Evolutionary conservation across 2,113 vertebrate genomes (phyloP).

Genomic region (Silurus asotus): DNA sequence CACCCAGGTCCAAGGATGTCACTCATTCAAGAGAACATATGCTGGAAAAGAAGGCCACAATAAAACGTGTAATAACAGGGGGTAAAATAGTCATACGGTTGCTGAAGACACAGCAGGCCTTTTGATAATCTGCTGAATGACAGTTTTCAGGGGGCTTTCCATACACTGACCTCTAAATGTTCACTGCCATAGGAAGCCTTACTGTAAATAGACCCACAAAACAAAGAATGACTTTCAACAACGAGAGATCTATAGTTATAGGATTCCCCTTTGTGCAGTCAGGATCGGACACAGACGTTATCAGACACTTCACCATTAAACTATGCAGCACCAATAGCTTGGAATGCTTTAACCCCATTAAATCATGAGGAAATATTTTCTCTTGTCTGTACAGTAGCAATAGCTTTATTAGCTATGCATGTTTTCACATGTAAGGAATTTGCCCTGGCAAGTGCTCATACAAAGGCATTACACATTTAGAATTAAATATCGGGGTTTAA

Average conservation of each 20-base stretch:
- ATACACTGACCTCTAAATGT: slow-evolving; percentile 40
- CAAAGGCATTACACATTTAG: not conserved
- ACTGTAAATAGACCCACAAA: slow-evolving; percentile 20
- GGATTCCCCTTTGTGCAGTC: slow-evolving; percentile 38
- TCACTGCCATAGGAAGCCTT: slow-evolving; percentile 14
- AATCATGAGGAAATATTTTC: slow-evolving; percentile 47
- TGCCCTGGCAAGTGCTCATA: not conserved
- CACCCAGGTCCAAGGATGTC: slow-evolving; percentile 65
- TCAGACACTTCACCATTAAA: slow-evolving; percentile 40
- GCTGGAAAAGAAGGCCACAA: slow-evolving; percentile 28
- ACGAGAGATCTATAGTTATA: slow-evolving; percentile 14
- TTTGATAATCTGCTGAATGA: slow-evolving; percentile 59
- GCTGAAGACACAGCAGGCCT: slow-evolving; percentile 53
- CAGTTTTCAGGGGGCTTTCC: slow-evolving; percentile 19
- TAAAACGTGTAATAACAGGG: slow-evolving; percentile 57
- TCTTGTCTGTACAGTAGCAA: slow-evolving; percentile 29
- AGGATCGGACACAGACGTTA: slow-evolving; percentile 19
- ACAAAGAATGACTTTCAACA: slow-evolving; percentile 22
- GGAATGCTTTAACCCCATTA: slow-evolving; percentile 43
- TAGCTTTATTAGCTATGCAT: slow-evolving; percentile 24
- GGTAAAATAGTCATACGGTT: slow-evolving; percentile 63
- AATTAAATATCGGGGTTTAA: slow-evolving; percentile 1
- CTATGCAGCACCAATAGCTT: slow-evolving; percentile 23
- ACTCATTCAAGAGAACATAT: slow-evolving; percentile 54
- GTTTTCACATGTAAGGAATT: slow-evolving; percentile 25